Evolutionary conservation across 2,113 vertebrate genomes (phyloP).

Genomic region (Bambusicola thoracicus): DNA sequence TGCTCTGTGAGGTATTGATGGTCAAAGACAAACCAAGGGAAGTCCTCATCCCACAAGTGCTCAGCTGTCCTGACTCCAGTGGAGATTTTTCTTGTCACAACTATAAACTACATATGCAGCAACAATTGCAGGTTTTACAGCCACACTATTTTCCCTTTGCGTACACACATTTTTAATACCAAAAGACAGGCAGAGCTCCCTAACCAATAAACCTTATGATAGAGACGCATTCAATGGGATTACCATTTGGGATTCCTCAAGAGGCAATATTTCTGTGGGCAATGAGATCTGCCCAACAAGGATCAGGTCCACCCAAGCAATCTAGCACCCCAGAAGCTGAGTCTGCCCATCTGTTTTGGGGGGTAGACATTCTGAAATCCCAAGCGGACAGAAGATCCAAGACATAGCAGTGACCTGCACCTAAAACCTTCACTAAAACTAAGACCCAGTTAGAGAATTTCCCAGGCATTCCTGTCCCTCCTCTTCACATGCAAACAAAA

Average conservation of each 20-base stretch:
- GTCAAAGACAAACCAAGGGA: neutral
- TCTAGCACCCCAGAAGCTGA: neutral
- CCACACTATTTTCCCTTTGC: neutral
- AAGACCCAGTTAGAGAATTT: neutral
- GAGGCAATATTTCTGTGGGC: neutral
- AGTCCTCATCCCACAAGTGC: neutral
- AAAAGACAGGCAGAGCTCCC: neutral
- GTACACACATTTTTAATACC: neutral
- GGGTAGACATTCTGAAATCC: neutral
- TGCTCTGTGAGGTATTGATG: neutral
- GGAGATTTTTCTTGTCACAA: neutral
- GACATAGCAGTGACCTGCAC: neutral
- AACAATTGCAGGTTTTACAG: neutral
- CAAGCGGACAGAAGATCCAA: neutral
- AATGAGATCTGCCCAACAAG: neutral
- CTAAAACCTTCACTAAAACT: neutral
- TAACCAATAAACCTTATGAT: neutral
- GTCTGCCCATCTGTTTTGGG: neutral
- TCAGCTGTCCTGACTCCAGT: neutral
- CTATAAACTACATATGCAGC: neutral
- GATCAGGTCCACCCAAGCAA: neutral
- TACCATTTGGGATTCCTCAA: neutral
- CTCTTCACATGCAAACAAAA: neutral
- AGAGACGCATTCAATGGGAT: neutral
- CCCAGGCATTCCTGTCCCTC: neutral